A percentile compares a stretch with the other conserved stretches of the same genome.
These are phyloP conservation scores for Falco punctatus DNA, from an alignment of 2,113 vertebrate genomes.

Conservation along the genomic window DNA sequence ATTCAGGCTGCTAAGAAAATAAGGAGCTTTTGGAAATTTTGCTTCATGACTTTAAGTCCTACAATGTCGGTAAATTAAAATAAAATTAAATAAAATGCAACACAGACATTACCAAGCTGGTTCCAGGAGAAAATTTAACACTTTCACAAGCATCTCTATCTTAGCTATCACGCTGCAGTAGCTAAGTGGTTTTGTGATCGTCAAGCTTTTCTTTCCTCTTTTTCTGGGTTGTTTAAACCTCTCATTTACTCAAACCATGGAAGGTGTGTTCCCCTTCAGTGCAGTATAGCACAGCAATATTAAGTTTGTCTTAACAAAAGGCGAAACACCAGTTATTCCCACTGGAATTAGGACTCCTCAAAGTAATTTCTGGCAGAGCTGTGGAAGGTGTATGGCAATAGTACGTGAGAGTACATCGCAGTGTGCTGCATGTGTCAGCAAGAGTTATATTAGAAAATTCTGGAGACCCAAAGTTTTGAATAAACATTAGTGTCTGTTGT, in stretches of 20 bases:
- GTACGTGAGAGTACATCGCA: neutral
- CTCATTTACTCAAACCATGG: neutral
- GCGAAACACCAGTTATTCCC: neutral
- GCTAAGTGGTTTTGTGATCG: neutral
- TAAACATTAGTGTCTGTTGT: neutral
- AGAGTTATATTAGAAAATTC: neutral
- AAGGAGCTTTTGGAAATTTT: neutral
- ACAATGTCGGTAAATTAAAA: neutral
- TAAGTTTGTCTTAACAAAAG: neutral
- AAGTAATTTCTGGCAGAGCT: neutral
- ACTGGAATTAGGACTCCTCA: neutral
- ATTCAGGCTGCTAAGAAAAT: neutral
- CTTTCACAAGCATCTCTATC: neutral
- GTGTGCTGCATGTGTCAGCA: neutral
- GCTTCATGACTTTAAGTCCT: neutral
- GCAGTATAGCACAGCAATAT: neutral
- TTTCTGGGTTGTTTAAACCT: neutral
- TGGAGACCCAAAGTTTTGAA: neutral
- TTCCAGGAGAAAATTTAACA: neutral
- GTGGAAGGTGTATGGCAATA: neutral
- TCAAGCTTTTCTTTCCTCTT: neutral
- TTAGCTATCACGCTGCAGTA: accelerated
- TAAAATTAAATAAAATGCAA: neutral
- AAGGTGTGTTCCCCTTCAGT: neutral
- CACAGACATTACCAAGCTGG: neutral